phyloP scores from a whole-genome alignment of 1,140 invertebrate species.

The Halesus radiatus region DNA sequence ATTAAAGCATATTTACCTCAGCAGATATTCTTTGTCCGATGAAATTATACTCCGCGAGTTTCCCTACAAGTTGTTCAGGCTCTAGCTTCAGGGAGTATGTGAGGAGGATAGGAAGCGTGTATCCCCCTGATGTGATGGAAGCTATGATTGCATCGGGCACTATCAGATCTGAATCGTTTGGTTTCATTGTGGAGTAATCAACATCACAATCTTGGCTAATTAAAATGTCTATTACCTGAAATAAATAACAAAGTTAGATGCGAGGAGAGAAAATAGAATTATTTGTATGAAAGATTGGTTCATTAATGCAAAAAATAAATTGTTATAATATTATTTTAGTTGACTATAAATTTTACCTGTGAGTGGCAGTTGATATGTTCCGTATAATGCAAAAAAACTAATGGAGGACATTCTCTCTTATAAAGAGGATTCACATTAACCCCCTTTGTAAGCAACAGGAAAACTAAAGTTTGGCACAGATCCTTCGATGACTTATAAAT shows the following conservation, averaged over 20 bases:
- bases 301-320: too few species aligned
- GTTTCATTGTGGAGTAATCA: conserved; percentile 63
- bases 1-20: conserved; percentile 38
- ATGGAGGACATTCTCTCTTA: conserved; percentile 65
- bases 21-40: conserved; percentile 47
- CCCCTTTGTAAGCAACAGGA: conserved; percentile 65
- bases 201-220: conserved; percentile 65
- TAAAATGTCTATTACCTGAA: conserved; percentile 67
- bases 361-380: conserved; percentile 59
- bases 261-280: too few species aligned
- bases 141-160: conserved; percentile 66
- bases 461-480: conserved; percentile 64
- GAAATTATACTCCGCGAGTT: conserved; percentile 47
- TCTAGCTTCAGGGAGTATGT: conserved; percentile 64
- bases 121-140: conserved; percentile 61
- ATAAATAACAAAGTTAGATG: not conserved
- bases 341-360: conserved; percentile 31
- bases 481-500: conserved; percentile 63
- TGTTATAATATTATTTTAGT: not conserved
- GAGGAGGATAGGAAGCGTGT: conserved; percentile 61
- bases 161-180: conserved; percentile 42
- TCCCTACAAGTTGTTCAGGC: conserved; percentile 59
- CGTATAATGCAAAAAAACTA: conserved; percentile 66
- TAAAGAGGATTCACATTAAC: conserved; percentile 62
- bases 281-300: too few species aligned